phyloP scores from a whole-genome alignment of 2,797 vertebrate species.

The Phoeniculus purpureus region DNA sequence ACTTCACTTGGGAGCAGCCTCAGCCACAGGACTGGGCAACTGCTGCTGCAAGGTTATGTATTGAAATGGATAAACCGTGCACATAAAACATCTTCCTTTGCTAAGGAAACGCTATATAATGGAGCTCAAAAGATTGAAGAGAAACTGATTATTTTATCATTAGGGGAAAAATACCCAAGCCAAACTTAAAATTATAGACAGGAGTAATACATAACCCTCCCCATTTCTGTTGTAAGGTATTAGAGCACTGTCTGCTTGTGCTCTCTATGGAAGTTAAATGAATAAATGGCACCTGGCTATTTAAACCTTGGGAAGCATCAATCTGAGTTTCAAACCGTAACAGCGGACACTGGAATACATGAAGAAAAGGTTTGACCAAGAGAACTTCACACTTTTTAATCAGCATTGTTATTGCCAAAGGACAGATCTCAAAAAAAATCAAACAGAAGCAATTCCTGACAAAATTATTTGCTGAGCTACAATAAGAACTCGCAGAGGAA shows the following conservation, averaged over 20 bases:
- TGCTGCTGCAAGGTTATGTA: not conserved
- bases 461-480: not conserved
- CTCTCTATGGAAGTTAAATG: not conserved
- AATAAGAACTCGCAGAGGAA: not conserved
- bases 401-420: not conserved
- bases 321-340: not conserved
- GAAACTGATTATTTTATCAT: not conserved
- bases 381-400: not conserved
- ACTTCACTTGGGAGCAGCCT: not conserved
- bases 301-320: not conserved
- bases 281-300: not conserved
- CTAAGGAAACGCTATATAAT: not conserved
- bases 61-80: not conserved
- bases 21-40: not conserved
- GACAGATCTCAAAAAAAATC: not conserved
- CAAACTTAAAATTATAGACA: not conserved
- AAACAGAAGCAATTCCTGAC: not conserved
- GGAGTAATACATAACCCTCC: not conserved
- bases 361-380: not conserved
- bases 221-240: not conserved
- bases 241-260: not conserved
- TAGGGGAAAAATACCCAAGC: not conserved
- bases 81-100: not conserved
- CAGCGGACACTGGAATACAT: not conserved
- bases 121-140: not conserved